Conservation (phyloP, 2,113 vertebrate genomes). For the Ahaetulla prasina region DNA sequence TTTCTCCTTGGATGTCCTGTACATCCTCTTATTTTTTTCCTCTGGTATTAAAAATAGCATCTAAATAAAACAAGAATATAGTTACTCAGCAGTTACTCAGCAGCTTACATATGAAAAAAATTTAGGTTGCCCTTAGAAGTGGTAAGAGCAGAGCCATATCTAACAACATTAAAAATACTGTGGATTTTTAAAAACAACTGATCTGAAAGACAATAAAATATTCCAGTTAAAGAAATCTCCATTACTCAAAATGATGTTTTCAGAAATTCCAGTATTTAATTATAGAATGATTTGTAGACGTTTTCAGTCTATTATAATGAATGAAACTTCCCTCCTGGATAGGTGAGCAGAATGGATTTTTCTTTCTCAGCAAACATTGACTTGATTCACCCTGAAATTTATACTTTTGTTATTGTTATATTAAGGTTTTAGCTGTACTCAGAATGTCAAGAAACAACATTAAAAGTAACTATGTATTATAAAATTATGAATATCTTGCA, state of each 20-base stretch:
- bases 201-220: slow-evolving; percentile 18
- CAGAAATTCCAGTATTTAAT: slow-evolving; percentile 14
- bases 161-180: slow-evolving; percentile 38
- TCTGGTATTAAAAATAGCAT: slow-evolving; percentile 14
- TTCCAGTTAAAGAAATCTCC: neutral
- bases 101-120: slow-evolving; percentile 21
- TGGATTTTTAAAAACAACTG: slow-evolving; percentile 12
- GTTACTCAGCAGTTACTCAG: slow-evolving; percentile 35
- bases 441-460: slow-evolving; percentile 26
- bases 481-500: neutral
- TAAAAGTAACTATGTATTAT: slow-evolving; percentile 14
- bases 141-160: slow-evolving; percentile 39
- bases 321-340: neutral
- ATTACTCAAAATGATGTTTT: slow-evolving; percentile 13
- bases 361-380: slow-evolving; percentile 12
- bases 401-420: slow-evolving; percentile 30
- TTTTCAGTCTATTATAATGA: slow-evolving; percentile 3
- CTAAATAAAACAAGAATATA: slow-evolving; percentile 45
- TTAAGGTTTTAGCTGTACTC: slow-evolving; percentile 36
- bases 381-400: slow-evolving; percentile 31
- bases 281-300: neutral
- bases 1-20: neutral
- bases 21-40: slow-evolving; percentile 15
- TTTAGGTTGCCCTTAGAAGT: slow-evolving; percentile 37
- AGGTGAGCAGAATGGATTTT: slow-evolving; percentile 4